Conservation (phyloP, 1,140 invertebrate genomes). For the Caenorhabditis latens region DNA sequence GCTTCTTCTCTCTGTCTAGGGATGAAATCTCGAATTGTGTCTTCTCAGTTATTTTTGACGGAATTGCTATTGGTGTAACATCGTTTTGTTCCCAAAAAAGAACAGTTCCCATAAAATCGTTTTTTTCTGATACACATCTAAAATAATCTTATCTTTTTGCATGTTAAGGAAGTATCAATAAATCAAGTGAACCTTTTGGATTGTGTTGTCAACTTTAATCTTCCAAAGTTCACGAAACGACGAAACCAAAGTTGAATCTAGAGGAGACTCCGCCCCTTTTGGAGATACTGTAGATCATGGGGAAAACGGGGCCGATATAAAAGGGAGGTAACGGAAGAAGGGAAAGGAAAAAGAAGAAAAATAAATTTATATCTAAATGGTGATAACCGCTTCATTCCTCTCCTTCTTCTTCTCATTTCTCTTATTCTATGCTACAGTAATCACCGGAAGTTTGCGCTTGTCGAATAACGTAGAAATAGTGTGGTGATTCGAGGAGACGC, state of each 20-base stretch:
- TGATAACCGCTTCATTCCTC: constrained; percentile 29
- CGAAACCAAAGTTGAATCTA: constrained; percentile 7
- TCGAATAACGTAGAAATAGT: not conserved
- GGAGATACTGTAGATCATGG: constrained; percentile 19
- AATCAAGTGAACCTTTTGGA: not conserved
- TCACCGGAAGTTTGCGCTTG: constrained; percentile 47
- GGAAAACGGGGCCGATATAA: not conserved
- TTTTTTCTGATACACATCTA: not conserved
- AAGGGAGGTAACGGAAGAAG: not conserved
- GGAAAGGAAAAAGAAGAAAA: not conserved
- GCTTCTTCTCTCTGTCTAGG: not conserved
- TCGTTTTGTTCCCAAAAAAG: too few relatives aligned
- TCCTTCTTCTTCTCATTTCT: not conserved
- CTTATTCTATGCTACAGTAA: constrained; percentile 27
- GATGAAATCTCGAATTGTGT: too few relatives aligned
- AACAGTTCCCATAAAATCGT: too few relatives aligned
- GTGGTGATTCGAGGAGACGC: not conserved
- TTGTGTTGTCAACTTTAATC: constrained; percentile 2
- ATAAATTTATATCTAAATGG: not conserved
- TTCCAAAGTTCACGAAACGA: not conserved
- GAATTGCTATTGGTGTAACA: too few relatives aligned
- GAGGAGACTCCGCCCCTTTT: not conserved
- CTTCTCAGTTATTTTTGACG: too few relatives aligned
- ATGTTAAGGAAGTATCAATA: not conserved
- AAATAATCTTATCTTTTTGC: not conserved